Base-by-base conservation (phyloP, 2,797 vertebrate species). In the Moxostoma hubbsi region DNA sequence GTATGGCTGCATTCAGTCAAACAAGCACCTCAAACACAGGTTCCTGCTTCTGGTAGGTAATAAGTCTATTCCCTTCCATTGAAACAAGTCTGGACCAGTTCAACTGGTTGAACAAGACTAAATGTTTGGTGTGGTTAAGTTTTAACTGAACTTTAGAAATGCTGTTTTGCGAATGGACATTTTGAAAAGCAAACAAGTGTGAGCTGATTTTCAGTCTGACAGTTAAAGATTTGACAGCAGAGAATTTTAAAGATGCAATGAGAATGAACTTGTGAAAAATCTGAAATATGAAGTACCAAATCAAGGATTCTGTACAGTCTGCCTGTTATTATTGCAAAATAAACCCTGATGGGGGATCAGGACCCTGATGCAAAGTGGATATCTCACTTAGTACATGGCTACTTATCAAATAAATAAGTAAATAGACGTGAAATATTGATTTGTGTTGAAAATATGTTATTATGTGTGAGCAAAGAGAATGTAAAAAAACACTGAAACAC, bases 1-100 rank as follows among this genome's bases (percentile, higher is more conserved):
- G 87, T 98, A 99, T 2, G 98, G 97, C 84, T 99, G 97, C 87
- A 99, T 99, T 84, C 98, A 99, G 53, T 95, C 97, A 65, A 98
- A 97, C 92, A 99, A 95, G 80, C 92, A 97, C 89, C 93, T 99
- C 16, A 98, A 99, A 70, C 97, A 99, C 81, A 91, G 97, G 55
- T 99, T 99, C 89, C 93, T 99, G 4, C 92, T 99, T 77, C 92
- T 99, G 96, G 98, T 98, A 88, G 6, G 91, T 72, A 7, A 18
- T 43, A 43, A 13, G 36, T 55, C 54, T 43, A 43, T 9, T 50
- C 67, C 18, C 8, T 13, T 9, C 9, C 51, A 80, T 36, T 36
- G 36, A 36, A 36, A 65, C 53, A 45, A 43, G 57, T 58, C 72
- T 18, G 16, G 18, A 50, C 59, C n/a, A 45, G 73, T 68, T 81